A percentile compares a stretch with the other conserved stretches of the same genome.
Evolutionary conservation across 2,113 vertebrate species (phyloP).

Genomic region (Myodes glareolus): DNA sequence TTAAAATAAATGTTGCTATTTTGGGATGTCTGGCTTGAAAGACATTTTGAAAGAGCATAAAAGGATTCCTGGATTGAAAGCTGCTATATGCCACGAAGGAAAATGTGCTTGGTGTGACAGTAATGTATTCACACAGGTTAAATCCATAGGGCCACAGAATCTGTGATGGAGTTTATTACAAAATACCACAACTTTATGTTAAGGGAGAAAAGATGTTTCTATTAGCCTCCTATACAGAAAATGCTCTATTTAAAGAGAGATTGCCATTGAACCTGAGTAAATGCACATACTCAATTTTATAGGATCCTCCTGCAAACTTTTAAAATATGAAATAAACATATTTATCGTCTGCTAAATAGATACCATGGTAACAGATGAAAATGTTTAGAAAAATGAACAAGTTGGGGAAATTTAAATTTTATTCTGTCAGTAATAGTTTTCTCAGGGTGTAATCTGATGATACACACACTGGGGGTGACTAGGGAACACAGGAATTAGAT

Average conservation of each 20-base stretch:
- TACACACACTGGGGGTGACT: background rate
- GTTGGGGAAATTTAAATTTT: background rate
- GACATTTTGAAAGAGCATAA: conserved; percentile 52
- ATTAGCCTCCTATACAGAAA: background rate
- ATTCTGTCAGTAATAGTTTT: background rate
- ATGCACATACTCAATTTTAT: background rate
- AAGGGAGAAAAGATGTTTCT: background rate
- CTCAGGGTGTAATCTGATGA: background rate
- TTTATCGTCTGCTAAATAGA: background rate
- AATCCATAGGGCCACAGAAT: conserved; percentile 24
- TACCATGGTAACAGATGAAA: background rate
- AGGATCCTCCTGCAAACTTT: background rate
- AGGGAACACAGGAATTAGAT: background rate
- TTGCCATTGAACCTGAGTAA: conserved; percentile 1
- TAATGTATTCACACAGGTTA: conserved; percentile 31
- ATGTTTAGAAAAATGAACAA: background rate
- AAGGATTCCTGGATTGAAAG: conserved; percentile 52
- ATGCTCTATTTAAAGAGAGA: background rate
- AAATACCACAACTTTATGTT: conserved; percentile 13
- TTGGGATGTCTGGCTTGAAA: conserved; percentile 62
- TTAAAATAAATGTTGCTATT: conserved; percentile 45
- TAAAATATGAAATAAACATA: background rate
- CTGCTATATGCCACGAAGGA: conserved; percentile 35
- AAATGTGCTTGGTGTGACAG: background rate
- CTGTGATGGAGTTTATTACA: conserved; percentile 46